Percentiles rank a stretch among this genome's conserved stretches.
Conservation (phyloP, 2,113 vertebrate species). For the Colinus virginianus region DNA sequence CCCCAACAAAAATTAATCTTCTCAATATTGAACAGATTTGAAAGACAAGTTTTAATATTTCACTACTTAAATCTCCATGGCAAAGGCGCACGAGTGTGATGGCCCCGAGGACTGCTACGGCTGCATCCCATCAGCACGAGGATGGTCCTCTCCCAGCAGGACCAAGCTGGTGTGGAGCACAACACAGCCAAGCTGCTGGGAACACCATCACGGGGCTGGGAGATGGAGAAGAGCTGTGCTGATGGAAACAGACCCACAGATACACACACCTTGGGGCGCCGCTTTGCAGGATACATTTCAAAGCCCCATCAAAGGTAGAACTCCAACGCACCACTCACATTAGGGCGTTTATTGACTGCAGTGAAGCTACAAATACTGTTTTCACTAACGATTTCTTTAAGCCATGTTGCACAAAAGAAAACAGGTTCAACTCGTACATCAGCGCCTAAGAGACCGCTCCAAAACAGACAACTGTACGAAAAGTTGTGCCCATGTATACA, state of each 20-base stretch:
- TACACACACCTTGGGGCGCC: background rate
- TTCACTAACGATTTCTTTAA: constrained; percentile 48
- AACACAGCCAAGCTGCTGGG: background rate
- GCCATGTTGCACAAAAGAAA: constrained; percentile 53
- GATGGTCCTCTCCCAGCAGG: background rate
- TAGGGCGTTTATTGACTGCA: constrained; percentile 13
- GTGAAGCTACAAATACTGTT: background rate
- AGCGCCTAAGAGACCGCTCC: constrained; percentile 57
- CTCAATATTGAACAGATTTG: constrained; percentile 43
- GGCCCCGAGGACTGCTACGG: background rate
- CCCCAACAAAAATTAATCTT: constrained; percentile 68
- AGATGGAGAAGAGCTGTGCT: background rate
- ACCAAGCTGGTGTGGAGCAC: background rate
- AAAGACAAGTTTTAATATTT: constrained; percentile 57
- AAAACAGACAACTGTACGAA: constrained; percentile 68
- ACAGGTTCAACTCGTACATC: constrained; percentile 58
- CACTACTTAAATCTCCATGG: constrained; percentile 15
- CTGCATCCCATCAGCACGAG: background rate
- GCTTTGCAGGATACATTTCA: background rate
- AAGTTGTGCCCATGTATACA: constrained; percentile 70
- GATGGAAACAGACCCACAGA: background rate
- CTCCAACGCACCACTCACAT: background rate
- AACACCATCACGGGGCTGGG: background rate
- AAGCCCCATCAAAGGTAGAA: constrained; percentile 12
- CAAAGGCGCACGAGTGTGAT: background rate